These are phyloP conservation scores for Tridacna gigas DNA, from an alignment of 2,888 invertebrate genomes.

Conservation along the genomic window DNA sequence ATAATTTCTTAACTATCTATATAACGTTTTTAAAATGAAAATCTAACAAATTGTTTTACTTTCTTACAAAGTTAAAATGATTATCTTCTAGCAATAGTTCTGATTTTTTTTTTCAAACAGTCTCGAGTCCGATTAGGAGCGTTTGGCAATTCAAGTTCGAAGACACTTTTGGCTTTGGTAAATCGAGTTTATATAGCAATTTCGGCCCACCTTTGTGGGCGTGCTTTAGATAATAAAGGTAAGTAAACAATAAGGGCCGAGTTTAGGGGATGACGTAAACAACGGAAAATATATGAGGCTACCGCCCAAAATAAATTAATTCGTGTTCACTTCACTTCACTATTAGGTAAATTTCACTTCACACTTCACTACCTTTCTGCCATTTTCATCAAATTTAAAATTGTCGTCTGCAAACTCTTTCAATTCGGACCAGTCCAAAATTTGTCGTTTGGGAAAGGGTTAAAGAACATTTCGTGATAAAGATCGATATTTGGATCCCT, in stretches of 20 bases:
- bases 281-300: slow-evolving; percentile 6
- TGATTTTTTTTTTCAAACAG: neutral
- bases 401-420: too few species aligned
- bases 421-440: too few species aligned
- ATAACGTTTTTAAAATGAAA: neutral
- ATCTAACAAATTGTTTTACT: too few species aligned
- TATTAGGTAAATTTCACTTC: too few species aligned
- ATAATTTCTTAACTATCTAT: neutral
- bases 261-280: slow-evolving; percentile 20
- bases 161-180: neutral
- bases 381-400: too few species aligned
- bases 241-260: slow-evolving; percentile 21
- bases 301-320: slow-evolving; percentile 24
- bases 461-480: too few species aligned
- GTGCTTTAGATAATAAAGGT: slow-evolving; percentile 11
- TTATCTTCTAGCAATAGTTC: neutral
- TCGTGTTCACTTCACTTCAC: neutral
- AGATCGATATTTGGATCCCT: too few species aligned
- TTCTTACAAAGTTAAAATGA: neutral
- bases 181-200: slow-evolving; percentile 9
- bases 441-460: too few species aligned
- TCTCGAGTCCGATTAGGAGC: neutral
- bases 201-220: slow-evolving; percentile 26
- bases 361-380: too few species aligned
- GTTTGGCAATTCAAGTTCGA: neutral